phyloP scores from a whole-genome alignment of 2,113 vertebrate genomes.

The Syrrhaptes paradoxus region DNA sequence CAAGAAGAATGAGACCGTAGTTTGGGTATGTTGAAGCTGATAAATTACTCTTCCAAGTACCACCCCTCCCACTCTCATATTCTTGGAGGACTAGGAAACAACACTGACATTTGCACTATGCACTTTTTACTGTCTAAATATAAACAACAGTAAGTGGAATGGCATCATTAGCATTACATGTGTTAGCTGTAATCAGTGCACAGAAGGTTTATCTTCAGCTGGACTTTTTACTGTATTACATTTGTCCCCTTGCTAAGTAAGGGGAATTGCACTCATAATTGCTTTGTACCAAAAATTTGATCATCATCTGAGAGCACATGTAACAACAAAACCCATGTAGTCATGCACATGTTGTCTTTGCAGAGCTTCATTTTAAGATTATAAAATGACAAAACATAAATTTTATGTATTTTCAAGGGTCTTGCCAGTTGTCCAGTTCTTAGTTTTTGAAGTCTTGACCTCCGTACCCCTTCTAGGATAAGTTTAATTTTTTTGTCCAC shows the following conservation, averaged over 20 bases:
- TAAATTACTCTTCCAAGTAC: background rate
- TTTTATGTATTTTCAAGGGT: conserved; percentile 1
- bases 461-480: background rate
- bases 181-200: background rate
- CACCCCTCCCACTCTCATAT: background rate
- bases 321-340: background rate
- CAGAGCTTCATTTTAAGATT: background rate
- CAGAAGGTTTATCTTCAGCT: background rate
- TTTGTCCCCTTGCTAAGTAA: background rate
- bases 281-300: background rate
- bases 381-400: background rate
- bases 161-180: background rate
- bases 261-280: background rate
- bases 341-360: background rate
- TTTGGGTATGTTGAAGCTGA: background rate
- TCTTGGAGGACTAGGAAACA: conserved; percentile 1
- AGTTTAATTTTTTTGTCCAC: background rate
- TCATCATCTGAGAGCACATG: background rate
- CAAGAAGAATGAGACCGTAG: background rate
- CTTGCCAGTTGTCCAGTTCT: background rate
- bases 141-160: background rate
- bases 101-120: conserved; percentile 51
- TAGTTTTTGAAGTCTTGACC: background rate
- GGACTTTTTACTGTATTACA: background rate
- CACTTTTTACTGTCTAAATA: conserved; percentile 53